A percentile compares a stretch with the other conserved stretches of the same genome.
Evolutionary conservation across 1,140 invertebrate species (phyloP).

Genomic region (Lasaia peninsularis): DNA sequence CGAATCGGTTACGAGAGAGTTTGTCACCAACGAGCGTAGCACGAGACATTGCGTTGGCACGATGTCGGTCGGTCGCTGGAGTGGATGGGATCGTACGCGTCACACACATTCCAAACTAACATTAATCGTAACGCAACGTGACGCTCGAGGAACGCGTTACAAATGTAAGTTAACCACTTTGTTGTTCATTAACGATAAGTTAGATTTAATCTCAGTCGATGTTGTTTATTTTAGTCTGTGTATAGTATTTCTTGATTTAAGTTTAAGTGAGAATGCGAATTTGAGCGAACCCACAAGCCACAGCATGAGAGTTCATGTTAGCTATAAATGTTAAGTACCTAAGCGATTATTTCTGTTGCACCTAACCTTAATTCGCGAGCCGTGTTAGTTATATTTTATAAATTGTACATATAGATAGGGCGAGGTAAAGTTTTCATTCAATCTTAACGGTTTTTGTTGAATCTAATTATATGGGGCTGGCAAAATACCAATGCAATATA

Average conservation of each 20-base stretch:
- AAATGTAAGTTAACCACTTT: conserved; percentile 74
- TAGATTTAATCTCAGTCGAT: conserved; percentile 73
- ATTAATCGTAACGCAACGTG: conserved; percentile 53
- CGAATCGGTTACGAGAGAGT: conserved; percentile 12
- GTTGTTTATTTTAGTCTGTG: conserved; percentile 74
- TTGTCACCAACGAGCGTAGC: not conserved
- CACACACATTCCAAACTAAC: conserved; percentile 74
- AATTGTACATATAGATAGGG: conserved; percentile 72
- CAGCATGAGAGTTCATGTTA: conserved; percentile 60
- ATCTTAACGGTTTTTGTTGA: conserved; percentile 63
- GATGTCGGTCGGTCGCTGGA: conserved; percentile 25
- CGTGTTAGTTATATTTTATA: conserved; percentile 64
- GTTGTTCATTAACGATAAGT: conserved; percentile 76
- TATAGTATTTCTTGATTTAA: conserved; percentile 71
- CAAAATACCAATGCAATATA: conserved; percentile 58
- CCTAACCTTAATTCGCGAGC: conserved; percentile 67
- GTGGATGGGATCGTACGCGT: conserved; percentile 40
- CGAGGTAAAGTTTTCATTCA: conserved; percentile 60
- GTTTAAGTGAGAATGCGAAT: conserved; percentile 68
- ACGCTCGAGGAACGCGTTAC: conserved; percentile 55
- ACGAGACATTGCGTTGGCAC: conserved; percentile 2
- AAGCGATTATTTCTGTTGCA: conserved; percentile 68
- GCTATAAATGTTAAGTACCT: conserved; percentile 68
- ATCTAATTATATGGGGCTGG: conserved; percentile 49
- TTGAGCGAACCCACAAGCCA: conserved; percentile 66